Evolutionary conservation across 2,797 vertebrate genomes (phyloP).

Genomic region (Otolemur crassicaudatus): DNA sequence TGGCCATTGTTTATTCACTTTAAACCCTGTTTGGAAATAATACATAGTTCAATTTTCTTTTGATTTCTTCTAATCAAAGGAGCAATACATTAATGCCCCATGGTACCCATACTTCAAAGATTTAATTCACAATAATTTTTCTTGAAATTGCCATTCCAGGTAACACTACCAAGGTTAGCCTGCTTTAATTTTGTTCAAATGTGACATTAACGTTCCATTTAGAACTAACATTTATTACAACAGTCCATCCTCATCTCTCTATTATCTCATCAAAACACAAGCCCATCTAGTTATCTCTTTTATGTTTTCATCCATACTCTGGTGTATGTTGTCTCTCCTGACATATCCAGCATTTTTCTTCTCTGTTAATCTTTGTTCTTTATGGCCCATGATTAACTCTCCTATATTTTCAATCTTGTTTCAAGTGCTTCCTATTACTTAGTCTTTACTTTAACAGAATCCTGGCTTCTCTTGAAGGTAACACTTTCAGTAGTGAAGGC

Average conservation of each 20-base stretch:
- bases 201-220: slow-evolving; percentile 38
- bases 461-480: neutral
- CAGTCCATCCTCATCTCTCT: neutral
- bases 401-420: neutral
- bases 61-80: neutral
- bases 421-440: slow-evolving; percentile 37
- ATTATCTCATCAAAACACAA: slow-evolving; percentile 50
- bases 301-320: neutral
- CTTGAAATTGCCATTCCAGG: slow-evolving; percentile 20
- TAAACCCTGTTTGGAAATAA: slow-evolving; percentile 68
- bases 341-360: neutral
- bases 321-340: neutral
- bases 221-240: slow-evolving; percentile 41
- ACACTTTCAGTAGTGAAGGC: neutral
- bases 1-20: slow-evolving; percentile 84
- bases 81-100: neutral
- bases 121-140: neutral
- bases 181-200: slow-evolving; percentile 49
- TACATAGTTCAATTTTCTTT: slow-evolving; percentile 56
- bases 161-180: neutral
- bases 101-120: neutral
- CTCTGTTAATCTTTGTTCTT: neutral
- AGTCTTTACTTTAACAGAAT: slow-evolving; percentile 7
- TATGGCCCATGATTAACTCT: neutral
- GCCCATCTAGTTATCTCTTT: neutral